Evolutionary conservation across 2,888 invertebrate species (phyloP).

Genomic region (Lithodes maja): DNA sequence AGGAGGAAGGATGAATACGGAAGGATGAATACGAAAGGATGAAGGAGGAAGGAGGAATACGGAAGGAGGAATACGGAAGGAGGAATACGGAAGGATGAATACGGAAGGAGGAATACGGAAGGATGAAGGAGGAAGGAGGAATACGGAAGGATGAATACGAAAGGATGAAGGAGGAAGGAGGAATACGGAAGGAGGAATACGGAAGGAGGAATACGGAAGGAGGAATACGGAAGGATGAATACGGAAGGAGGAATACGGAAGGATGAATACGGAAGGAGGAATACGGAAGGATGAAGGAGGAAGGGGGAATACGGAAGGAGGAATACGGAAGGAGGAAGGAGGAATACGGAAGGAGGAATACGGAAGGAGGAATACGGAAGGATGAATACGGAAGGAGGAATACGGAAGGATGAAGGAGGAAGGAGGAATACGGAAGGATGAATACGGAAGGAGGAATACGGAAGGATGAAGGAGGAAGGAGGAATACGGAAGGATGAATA

Average conservation of each 20-base stretch:
- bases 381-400: background rate
- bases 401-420: background rate
- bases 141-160: background rate
- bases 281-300: too few species aligned
- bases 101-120: background rate
- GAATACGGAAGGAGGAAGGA: background rate
- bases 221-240: background rate
- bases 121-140: background rate
- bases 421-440: constrained; percentile 1
- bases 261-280: background rate
- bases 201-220: too few species aligned
- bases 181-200: too few species aligned
- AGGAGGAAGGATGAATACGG: background rate
- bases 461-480: too few species aligned
- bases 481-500: background rate
- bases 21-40: too few species aligned
- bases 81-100: too few species aligned
- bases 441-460: background rate
- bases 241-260: background rate
- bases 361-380: background rate
- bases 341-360: background rate
- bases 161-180: too few species aligned
- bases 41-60: too few species aligned
- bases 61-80: too few species aligned
- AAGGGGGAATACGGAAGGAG: background rate